Conservation (phyloP, 2,888 invertebrate genomes). For the Troides aeacus region DNA sequence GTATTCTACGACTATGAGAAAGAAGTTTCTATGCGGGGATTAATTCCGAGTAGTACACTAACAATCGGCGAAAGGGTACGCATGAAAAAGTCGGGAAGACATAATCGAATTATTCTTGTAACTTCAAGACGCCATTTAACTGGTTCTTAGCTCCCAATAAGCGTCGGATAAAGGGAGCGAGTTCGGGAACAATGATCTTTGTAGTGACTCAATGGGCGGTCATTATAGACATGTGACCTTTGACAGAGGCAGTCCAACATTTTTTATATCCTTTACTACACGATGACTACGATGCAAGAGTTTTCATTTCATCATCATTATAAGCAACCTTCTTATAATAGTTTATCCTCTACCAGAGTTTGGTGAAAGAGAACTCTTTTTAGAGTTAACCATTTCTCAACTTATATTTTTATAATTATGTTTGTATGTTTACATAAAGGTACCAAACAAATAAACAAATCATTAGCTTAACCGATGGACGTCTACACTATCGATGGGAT, state of each 20-base stretch:
- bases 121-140: conserved; percentile 32
- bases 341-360: no score
- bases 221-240: conserved; percentile 28
- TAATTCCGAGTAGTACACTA: conserved; percentile 41
- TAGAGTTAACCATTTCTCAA: no score
- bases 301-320: no score
- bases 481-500: no score
- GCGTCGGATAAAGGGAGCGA: conserved; percentile 33
- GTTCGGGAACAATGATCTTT: conserved; percentile 35
- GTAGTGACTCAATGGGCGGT: conserved; percentile 31
- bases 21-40: conserved; percentile 48
- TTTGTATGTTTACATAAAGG: no score
- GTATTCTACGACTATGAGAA: conserved; percentile 54
- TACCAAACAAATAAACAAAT: no score
- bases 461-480: no score
- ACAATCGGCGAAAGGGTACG: conserved; percentile 43
- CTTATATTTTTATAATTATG: no score
- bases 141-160: conserved; percentile 31
- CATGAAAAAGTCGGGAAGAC: conserved; percentile 36
- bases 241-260: not conserved
- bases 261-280: not conserved
- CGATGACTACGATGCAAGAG: not conserved
- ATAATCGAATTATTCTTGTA: conserved; percentile 44
- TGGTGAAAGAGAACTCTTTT: no score
- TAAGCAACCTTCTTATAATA: no score